These are phyloP conservation scores for Osmerus eperlanus DNA, from an alignment of 2,113 vertebrate species.

Conservation along the genomic window DNA sequence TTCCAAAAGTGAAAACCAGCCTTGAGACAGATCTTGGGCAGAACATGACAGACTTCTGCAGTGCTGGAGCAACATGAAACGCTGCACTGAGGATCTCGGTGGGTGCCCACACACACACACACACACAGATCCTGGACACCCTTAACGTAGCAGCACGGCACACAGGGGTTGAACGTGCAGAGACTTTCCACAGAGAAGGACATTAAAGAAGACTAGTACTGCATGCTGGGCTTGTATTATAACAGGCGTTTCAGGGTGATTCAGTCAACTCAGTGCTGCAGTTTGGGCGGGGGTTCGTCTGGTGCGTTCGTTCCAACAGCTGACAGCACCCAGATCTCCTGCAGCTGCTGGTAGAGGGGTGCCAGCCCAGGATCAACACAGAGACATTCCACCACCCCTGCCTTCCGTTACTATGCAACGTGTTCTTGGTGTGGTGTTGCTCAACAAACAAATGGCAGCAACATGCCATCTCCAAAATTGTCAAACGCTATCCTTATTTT, in stretches of 20 bases:
- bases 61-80: constrained; percentile 48
- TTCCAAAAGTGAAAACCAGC: constrained; percentile 46
- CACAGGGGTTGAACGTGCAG: too few species aligned
- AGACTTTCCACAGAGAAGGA: background rate
- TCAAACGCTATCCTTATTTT: background rate
- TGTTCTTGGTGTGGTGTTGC: background rate
- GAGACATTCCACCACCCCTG: too few species aligned
- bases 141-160: too few species aligned
- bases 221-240: background rate
- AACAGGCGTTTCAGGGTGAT: constrained; percentile 16
- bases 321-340: constrained; percentile 10
- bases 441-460: too few species aligned
- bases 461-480: too few species aligned
- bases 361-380: too few species aligned
- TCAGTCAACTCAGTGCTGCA: too few species aligned
- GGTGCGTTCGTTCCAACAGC: background rate
- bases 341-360: constrained; percentile 29
- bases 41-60: constrained; percentile 51
- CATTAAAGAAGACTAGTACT: constrained; percentile 26
- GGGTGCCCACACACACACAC: constrained; percentile 3
- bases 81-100: background rate
- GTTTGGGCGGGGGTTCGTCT: too few species aligned
- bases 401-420: too few species aligned
- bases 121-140: background rate
- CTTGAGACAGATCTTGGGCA: constrained; percentile 48